phyloP scores from a whole-genome alignment of 2,888 invertebrate genomes.

The Amiota minor region DNA sequence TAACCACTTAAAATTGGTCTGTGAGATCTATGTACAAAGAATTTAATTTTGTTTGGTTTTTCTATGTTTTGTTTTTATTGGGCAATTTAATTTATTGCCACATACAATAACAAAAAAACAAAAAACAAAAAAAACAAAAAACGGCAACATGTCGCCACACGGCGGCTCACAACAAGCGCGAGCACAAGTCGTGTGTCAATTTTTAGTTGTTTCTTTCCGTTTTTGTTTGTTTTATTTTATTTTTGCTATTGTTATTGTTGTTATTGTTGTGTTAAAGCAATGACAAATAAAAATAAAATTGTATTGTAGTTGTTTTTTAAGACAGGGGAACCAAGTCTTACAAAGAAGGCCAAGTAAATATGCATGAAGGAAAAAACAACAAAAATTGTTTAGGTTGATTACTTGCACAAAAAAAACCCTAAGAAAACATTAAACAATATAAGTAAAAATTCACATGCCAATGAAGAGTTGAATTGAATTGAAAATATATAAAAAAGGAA shows the following conservation, averaged over 20 bases:
- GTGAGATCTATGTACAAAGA: conserved; percentile 40
- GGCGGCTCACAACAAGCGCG: conserved; percentile 2
- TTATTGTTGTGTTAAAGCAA: conserved; percentile 4
- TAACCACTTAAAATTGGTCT: conserved; percentile 14
- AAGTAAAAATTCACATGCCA: conserved; percentile 2
- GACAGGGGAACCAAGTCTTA: no score
- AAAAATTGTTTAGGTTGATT: not conserved
- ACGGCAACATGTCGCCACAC: no score
- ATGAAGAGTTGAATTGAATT: not conserved
- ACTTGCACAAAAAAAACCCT: not conserved
- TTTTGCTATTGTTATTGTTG: not conserved
- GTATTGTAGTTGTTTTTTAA: conserved; percentile 7
- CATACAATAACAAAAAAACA: not conserved
- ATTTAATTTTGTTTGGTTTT: conserved; percentile 30
- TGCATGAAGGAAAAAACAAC: not conserved
- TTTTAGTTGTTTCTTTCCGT: conserved; percentile 32
- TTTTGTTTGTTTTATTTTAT: conserved; percentile 27
- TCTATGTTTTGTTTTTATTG: conserved; percentile 51
- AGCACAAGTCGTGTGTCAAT: conserved; percentile 32
- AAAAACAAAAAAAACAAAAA: no score
- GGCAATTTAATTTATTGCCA: conserved; percentile 61
- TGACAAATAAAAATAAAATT: conserved; percentile 18
- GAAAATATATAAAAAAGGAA: no score
- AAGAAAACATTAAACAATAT: conserved; percentile 11
- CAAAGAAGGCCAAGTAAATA: conserved; percentile 24